phyloP scores from a whole-genome alignment of 2,113 vertebrate species.

The Micronycteris hirsuta region DNA sequence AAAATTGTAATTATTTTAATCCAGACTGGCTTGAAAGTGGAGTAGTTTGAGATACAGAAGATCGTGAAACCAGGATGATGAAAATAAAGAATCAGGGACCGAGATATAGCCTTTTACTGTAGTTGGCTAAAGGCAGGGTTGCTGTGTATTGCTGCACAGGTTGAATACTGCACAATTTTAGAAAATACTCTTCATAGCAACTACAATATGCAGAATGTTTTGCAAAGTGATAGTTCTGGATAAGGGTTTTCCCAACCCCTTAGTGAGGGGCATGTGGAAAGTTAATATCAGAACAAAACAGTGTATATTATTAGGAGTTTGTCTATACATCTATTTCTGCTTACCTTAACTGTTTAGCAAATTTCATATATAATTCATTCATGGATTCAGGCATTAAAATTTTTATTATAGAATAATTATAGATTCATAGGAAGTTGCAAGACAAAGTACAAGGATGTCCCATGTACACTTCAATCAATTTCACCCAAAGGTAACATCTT shows the following conservation, averaged over 20 bases:
- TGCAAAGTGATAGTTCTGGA: background rate
- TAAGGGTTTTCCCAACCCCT: accelerated
- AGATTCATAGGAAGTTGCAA: background rate
- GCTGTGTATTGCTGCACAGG: background rate
- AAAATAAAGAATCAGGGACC: background rate
- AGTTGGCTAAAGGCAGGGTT: background rate
- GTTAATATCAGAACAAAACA: background rate
- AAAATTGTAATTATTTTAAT: background rate
- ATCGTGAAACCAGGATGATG: background rate
- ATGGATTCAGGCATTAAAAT: background rate
- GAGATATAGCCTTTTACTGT: background rate
- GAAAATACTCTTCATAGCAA: background rate
- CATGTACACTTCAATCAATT: background rate
- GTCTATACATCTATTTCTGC: background rate
- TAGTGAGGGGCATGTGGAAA: background rate
- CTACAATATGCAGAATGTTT: background rate
- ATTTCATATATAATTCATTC: background rate
- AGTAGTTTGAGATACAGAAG: background rate
- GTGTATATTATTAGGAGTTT: background rate
- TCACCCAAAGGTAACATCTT: background rate
- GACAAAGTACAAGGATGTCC: background rate
- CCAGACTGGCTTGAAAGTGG: background rate
- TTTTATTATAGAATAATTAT: background rate
- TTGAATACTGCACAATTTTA: background rate
- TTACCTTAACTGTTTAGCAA: background rate